phyloP scores from a whole-genome alignment of 2,797 vertebrate species.

The Sebastes vulpes region DNA sequence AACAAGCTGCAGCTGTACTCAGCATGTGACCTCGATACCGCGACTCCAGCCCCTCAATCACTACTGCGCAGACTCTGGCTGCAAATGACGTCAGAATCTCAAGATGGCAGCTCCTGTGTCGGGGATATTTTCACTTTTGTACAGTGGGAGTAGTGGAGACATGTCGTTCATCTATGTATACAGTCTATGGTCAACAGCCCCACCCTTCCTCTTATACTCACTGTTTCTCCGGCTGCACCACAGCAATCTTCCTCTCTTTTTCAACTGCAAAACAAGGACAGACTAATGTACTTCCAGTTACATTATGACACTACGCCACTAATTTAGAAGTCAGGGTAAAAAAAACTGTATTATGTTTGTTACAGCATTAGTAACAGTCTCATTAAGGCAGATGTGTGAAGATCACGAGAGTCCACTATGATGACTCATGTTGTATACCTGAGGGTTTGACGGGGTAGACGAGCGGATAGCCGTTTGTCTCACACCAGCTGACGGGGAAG shows the following conservation, averaged over 20 bases:
- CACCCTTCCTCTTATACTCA: constrained; percentile 81
- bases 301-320: not conserved
- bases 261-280: constrained; percentile 85
- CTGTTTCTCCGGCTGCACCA: constrained; percentile 97
- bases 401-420: not conserved
- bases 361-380: not conserved
- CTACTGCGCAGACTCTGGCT: too few species aligned
- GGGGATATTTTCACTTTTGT: too few species aligned
- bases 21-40: too few species aligned
- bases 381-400: not conserved
- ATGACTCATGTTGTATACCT: constrained; percentile 80
- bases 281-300: not conserved
- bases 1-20: too few species aligned
- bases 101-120: too few species aligned
- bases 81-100: too few species aligned
- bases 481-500: constrained; percentile 98
- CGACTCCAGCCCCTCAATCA: too few species aligned
- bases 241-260: constrained; percentile 94
- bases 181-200: too few species aligned
- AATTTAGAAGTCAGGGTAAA: not conserved
- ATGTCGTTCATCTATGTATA: too few species aligned
- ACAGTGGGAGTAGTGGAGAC: too few species aligned
- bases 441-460: constrained; percentile 91
- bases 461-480: constrained; percentile 96
- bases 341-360: not conserved